Percentiles rank a stretch among this genome's conserved stretches.
phyloP scores from a whole-genome alignment of 2,888 invertebrate genomes.

The Catotricha subobsoleta region DNA sequence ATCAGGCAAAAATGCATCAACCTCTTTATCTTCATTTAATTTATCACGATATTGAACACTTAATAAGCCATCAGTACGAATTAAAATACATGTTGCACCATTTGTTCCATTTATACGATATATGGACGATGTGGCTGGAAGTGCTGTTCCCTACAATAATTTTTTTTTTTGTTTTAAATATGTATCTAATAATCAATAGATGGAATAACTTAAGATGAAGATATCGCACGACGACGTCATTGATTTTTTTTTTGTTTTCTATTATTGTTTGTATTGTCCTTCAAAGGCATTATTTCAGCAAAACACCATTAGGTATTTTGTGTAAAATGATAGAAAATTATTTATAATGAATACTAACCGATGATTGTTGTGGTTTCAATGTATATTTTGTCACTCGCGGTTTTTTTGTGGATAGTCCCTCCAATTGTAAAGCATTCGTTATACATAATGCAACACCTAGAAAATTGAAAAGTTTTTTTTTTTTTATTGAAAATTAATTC shows the following conservation, averaged over 20 bases:
- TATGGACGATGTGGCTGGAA: conserved; percentile 33
- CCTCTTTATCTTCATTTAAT: conserved; percentile 43
- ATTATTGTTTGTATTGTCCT: too few species aligned
- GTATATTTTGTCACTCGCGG: conserved; percentile 48
- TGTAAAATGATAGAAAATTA: too few species aligned
- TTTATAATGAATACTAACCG: too few species aligned
- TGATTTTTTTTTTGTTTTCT: too few species aligned
- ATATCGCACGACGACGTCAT: too few species aligned
- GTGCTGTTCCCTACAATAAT: conserved; percentile 22
- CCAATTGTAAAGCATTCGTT: conserved; percentile 29
- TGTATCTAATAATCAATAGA: too few species aligned
- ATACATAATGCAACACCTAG: neutral
- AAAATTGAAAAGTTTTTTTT: neutral
- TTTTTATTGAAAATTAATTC: neutral
- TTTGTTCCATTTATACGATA: conserved; percentile 51
- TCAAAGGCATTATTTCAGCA: too few species aligned
- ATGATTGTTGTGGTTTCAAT: conserved; percentile 29
- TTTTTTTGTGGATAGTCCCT: conserved; percentile 40
- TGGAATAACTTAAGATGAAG: too few species aligned
- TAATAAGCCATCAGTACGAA: conserved; percentile 58
- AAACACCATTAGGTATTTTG: too few species aligned
- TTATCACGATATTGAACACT: conserved; percentile 52
- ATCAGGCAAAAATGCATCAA: conserved; percentile 57
- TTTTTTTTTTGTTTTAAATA: too few species aligned
- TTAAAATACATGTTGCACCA: conserved; percentile 60